Base-by-base conservation (phyloP, 2,113 vertebrate genomes). In the Sinocyclocheilus rhinocerous region DNA sequence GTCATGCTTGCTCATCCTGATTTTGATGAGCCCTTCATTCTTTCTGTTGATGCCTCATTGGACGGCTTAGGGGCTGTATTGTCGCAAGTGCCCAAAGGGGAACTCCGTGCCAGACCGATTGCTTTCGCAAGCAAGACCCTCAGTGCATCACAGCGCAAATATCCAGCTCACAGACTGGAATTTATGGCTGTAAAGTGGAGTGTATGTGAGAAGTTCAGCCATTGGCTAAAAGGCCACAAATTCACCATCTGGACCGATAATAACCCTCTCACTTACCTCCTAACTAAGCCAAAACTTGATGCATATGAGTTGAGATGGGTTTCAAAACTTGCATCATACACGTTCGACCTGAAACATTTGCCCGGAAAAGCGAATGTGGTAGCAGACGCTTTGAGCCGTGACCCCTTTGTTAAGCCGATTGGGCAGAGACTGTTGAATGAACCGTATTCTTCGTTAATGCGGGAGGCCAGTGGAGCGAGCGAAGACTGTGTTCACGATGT, bases 141-240 rank as follows among this genome's bases (percentile, higher is more conserved):
- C 10, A 63, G 76, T 82, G 8, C 2, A 0, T 59, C 85, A 13
- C 50, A 89, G 45, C 15, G 36, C 15, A 87, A 6, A 7, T 83
- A 89, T 67, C 87, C 85, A 24, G 80, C 87, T 13, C 83, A 87
- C 8, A 52, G 70, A 0, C 18, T 90, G 1, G 70, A 89, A 26
- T 87, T 89, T n/a, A 13, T 83, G 50, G 85, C 69, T 7, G 8
- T 87, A 45, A 89, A 84, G 24, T 89, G 85, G 87, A 82, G 84
- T 70, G 77, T 76, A 13, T 86, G 84, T 52, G 76, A 86, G 11
- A 87, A 59, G 61, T 87, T 59, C 24, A 77, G 45, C 78, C 29
- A 89, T 22, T 84, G 82, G 88, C 22, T 85, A 0, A 89, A 48
- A 48, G 10, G 45, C 10, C 45, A 48, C 45, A 48, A 12, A 48